Evolutionary conservation across 2,888 invertebrate species (phyloP).

Genomic region (Lasioglossum calceatum): DNA sequence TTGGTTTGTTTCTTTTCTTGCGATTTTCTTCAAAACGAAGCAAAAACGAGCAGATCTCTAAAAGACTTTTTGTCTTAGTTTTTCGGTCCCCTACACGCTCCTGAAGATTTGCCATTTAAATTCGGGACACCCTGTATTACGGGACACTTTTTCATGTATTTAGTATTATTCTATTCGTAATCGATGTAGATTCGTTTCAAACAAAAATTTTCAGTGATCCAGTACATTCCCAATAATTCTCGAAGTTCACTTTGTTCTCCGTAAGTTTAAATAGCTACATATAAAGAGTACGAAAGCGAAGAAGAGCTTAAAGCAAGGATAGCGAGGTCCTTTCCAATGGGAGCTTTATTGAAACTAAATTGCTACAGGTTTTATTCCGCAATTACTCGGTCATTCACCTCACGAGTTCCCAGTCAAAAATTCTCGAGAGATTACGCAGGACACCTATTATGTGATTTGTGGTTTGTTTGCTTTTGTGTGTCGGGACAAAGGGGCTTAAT

Average conservation of each 20-base stretch:
- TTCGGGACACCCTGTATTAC: no score
- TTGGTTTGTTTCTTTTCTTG: no score
- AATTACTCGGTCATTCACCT: slow-evolving; percentile 36
- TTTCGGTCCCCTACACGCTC: no score
- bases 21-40: no score
- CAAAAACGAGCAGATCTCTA: no score
- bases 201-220: background rate
- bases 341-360: slow-evolving; percentile 20
- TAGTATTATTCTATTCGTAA: no score
- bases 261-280: background rate
- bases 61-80: no score
- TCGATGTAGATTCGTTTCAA: background rate
- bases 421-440: slow-evolving; percentile 40
- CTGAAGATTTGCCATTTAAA: no score
- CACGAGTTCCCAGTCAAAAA: slow-evolving; percentile 27
- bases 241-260: background rate
- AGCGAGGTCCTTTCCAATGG: background rate
- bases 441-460: slow-evolving; percentile 48
- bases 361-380: slow-evolving; percentile 20
- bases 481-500: slow-evolving; percentile 53
- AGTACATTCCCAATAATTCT: background rate
- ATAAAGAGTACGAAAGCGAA: slow-evolving; percentile 1
- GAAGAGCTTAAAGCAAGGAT: background rate
- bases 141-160: no score
- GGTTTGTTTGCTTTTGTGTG: slow-evolving; percentile 53